A percentile compares a stretch with the other conserved stretches of the same genome.
phyloP scores from a whole-genome alignment of 2,888 invertebrate genomes.

The Callyntrura sp. region DNA sequence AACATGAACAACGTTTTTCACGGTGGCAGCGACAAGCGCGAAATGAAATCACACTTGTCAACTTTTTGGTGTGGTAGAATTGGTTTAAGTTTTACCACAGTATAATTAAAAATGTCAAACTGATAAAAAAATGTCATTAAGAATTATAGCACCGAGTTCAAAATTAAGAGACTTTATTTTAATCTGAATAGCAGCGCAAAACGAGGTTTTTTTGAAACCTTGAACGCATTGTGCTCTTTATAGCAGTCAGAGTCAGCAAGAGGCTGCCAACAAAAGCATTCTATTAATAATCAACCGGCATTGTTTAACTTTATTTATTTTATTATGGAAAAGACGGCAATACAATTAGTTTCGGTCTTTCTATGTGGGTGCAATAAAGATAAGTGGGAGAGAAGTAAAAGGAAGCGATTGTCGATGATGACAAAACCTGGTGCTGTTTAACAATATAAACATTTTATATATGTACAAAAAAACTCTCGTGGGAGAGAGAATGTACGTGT shows the following conservation, averaged over 20 bases:
- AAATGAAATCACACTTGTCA: too few species aligned
- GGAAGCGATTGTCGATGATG: constrained; percentile 33
- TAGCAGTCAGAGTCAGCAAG: constrained; percentile 43
- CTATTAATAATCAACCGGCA: constrained; percentile 19
- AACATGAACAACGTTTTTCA: neutral
- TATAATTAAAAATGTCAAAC: too few species aligned
- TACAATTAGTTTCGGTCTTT: neutral
- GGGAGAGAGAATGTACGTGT: neutral
- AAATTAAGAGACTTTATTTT: neutral
- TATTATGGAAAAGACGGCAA: neutral
- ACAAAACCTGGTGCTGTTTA: constrained; percentile 24
- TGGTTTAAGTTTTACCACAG: too few species aligned
- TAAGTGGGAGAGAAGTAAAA: constrained; percentile 29
- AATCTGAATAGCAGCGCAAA: neutral
- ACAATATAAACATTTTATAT: neutral
- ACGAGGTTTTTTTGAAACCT: neutral
- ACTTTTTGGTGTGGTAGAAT: too few species aligned
- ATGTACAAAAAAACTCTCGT: neutral
- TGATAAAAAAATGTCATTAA: too few species aligned
- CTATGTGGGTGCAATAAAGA: constrained; percentile 1
- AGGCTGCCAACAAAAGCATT: constrained; percentile 28
- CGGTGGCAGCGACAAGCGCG: too few species aligned
- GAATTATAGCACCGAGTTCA: too few species aligned
- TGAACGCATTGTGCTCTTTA: constrained; percentile 2
- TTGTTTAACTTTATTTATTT: constrained; percentile 56